Percentiles rank a stretch among this genome's conserved stretches.
Evolutionary conservation across 2,113 vertebrate genomes (phyloP).

Genomic region (Dromaius novaehollandiae): DNA sequence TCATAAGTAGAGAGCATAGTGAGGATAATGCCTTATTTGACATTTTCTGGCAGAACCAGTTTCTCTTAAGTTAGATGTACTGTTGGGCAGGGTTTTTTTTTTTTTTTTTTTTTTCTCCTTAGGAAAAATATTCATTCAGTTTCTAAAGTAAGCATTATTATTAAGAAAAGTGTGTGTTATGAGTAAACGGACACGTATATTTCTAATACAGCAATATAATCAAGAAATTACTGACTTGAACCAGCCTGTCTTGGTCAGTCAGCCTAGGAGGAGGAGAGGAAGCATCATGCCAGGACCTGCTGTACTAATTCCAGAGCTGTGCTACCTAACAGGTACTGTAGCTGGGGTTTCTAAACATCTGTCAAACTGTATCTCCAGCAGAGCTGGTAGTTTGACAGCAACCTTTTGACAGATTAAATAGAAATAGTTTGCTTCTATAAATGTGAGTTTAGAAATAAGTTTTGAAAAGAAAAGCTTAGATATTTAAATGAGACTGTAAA

Average conservation of each 20-base stretch:
- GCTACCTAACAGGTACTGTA: constrained; percentile 89
- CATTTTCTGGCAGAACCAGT: neutral
- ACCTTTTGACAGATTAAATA: neutral
- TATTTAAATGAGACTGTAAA: neutral
- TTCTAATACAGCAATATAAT: constrained; percentile 85
- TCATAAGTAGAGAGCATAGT: neutral
- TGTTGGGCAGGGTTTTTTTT: neutral
- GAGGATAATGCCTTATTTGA: neutral
- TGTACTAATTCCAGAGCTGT: constrained; percentile 91
- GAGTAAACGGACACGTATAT: neutral
- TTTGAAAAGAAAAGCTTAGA: neutral
- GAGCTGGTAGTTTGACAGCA: neutral
- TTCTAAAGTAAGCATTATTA: neutral
- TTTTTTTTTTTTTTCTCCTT: no score
- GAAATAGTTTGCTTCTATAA: neutral
- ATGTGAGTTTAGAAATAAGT: neutral
- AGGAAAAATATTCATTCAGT: neutral
- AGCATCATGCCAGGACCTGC: constrained; percentile 76
- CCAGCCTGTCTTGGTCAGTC: constrained; percentile 89
- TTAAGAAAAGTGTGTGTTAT: neutral
- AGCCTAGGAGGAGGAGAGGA: constrained; percentile 77
- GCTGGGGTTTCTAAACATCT: neutral
- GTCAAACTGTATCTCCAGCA: neutral
- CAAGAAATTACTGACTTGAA: constrained; percentile 85
- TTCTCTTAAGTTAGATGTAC: neutral